Percentiles rank a stretch among this genome's conserved stretches.
These are phyloP conservation scores for Rhopalosiphum nymphaeae DNA, from an alignment of 2,888 invertebrate species.

Conservation along the genomic window DNA sequence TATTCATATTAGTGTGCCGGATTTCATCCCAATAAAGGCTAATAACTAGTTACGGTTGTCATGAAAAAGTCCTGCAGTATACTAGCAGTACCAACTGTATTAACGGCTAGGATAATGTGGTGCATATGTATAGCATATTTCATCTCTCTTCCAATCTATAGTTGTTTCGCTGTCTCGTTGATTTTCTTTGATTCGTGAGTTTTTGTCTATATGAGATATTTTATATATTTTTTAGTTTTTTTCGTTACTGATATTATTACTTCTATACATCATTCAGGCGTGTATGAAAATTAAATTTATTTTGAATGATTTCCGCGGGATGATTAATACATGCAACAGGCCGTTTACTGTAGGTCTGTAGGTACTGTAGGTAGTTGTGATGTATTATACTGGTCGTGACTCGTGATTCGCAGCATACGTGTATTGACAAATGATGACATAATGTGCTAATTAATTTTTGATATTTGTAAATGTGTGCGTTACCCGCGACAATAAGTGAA, in stretches of 20 bases:
- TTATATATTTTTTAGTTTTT: not conserved
- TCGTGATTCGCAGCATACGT: not conserved
- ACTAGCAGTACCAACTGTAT: not conserved
- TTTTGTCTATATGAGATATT: not conserved
- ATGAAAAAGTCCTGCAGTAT: slow-evolving; percentile 4
- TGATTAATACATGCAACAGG: not conserved
- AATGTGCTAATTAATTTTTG: not conserved
- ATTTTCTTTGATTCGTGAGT: not conserved
- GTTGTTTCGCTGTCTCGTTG: not conserved
- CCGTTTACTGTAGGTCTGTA: too few species aligned
- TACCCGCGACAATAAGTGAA: not conserved
- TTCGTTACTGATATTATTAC: not conserved
- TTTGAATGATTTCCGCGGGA: not conserved
- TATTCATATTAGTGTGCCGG: slow-evolving; percentile 61
- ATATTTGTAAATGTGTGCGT: not conserved
- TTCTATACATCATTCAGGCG: not conserved
- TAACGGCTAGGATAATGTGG: not conserved
- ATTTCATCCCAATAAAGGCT: slow-evolving; percentile 61
- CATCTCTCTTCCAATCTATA: not conserved
- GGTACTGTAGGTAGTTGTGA: not conserved
- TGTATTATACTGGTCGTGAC: not conserved
- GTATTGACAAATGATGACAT: not conserved
- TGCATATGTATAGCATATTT: not conserved
- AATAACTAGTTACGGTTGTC: slow-evolving; percentile 37
- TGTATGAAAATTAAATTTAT: not conserved